phyloP scores from a whole-genome alignment of 2,888 invertebrate genomes.

The Metallyticus violacea region DNA sequence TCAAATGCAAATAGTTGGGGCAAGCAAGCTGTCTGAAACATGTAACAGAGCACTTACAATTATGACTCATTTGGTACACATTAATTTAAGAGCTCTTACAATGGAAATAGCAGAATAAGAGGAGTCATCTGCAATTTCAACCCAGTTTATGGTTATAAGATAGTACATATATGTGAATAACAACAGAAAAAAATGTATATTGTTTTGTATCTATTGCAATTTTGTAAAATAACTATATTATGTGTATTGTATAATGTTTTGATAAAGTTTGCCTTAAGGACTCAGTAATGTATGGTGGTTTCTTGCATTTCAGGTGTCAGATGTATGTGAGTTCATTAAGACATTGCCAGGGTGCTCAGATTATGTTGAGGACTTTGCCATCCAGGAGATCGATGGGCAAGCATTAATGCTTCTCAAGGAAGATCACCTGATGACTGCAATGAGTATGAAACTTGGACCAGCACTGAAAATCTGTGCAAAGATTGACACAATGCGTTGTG shows the following conservation, averaged over 20 bases:
- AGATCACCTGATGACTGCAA: slow-evolving; percentile 90
- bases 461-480: slow-evolving; percentile 93
- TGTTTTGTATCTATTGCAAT: not conserved
- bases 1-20: too few species aligned
- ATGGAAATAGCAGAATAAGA: too few species aligned
- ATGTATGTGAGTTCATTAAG: slow-evolving; percentile 59
- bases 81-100: too few species aligned
- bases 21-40: too few species aligned
- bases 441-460: slow-evolving; percentile 94
- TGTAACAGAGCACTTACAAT: too few species aligned
- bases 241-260: not conserved
- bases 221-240: not conserved
- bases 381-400: slow-evolving; percentile 95
- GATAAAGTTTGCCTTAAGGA: not conserved
- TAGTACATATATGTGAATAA: too few species aligned
- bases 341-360: slow-evolving; percentile 86
- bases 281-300: too few species aligned
- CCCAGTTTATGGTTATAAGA: too few species aligned
- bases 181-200: not conserved
- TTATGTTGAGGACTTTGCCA: slow-evolving; percentile 91
- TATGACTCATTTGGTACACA: too few species aligned
- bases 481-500: slow-evolving; percentile 78
- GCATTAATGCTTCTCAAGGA: slow-evolving; percentile 88
- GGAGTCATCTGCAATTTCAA: too few species aligned
- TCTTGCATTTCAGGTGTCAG: slow-evolving; percentile 27